These are phyloP conservation scores for Felis catus DNA, from an alignment of 2,113 vertebrate species.

Conservation along the genomic window F.catus_Fca126_mat1.0 CM031413.1:94254001-94254500, in stretches of 20 bases:
- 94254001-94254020: neutral
- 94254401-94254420: neutral
- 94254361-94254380: neutral
- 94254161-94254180: neutral
- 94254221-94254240: neutral
- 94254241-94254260: neutral
- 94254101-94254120: neutral
- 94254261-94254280: neutral
- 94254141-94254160: neutral
- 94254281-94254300: neutral
- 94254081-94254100: neutral
- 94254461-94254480: neutral
- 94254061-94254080: neutral
- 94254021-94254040: neutral
- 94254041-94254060: neutral
- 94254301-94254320: neutral
- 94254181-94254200: neutral
- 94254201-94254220: neutral
- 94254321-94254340: neutral
- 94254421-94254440: neutral
- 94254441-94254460: neutral
- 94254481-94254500: neutral
- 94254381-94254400: neutral
- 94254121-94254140: neutral
- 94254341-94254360: neutral